phyloP scores from a whole-genome alignment of 2,888 invertebrate species.

The Leptopilina myrica region DNA sequence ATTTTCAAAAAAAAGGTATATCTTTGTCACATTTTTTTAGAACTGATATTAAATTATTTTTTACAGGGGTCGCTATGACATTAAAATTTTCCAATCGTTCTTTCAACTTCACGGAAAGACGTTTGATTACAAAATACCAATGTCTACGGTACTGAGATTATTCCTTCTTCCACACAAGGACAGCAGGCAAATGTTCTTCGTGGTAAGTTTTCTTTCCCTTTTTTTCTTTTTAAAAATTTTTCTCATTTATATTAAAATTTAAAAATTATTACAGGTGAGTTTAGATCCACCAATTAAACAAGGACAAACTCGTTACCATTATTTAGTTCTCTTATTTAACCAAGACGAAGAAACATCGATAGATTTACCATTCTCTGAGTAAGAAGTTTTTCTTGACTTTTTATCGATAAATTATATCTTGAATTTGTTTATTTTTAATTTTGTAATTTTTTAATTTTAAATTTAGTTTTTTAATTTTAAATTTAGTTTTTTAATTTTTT shows the following conservation, averaged over 20 bases:
- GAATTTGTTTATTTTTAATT: too few relatives aligned
- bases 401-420: too few relatives aligned
- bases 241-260: not conserved
- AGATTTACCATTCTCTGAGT: conserved; percentile 95
- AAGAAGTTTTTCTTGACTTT: conserved; percentile 70
- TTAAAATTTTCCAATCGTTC: conserved; percentile 94
- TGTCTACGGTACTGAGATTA: conserved; percentile 95
- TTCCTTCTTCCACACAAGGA: conserved; percentile 98
- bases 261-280: conserved; percentile 80
- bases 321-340: conserved; percentile 94
- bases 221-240: not conserved
- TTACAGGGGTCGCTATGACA: conserved; percentile 96
- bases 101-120: conserved; percentile 98
- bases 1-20: too few relatives aligned
- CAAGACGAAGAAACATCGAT: conserved; percentile 96
- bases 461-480: too few relatives aligned
- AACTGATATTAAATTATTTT: conserved; percentile 29
- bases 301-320: conserved; percentile 99
- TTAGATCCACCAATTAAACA: conserved; percentile 99
- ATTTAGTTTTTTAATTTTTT: too few relatives aligned
- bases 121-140: conserved; percentile 99
- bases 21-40: too few relatives aligned
- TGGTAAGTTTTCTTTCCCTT: conserved; percentile 79
- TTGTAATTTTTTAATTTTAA: too few relatives aligned
- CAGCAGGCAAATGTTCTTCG: conserved; percentile 98